Evolutionary conservation across 1,140 invertebrate species (phyloP).

Genomic region (Phocides pigmalion): DNA sequence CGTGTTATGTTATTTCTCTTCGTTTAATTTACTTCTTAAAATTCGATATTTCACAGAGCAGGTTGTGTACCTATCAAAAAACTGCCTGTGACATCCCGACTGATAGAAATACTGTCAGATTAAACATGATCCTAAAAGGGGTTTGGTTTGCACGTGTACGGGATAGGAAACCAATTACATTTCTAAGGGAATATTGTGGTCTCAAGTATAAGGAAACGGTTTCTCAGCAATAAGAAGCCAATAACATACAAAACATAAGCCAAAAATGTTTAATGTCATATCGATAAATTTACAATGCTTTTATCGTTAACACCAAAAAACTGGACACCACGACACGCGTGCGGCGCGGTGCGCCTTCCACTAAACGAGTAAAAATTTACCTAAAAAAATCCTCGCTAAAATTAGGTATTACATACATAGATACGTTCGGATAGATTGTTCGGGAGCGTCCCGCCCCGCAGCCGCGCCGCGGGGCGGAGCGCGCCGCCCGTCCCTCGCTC

Average conservation of each 20-base stretch:
- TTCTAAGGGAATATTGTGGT: no score
- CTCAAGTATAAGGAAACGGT: conserved; percentile 2
- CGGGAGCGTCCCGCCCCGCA: conserved; percentile 35
- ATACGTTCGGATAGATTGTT: conserved; percentile 68
- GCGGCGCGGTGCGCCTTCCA: conserved; percentile 51
- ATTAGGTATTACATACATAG: conserved; percentile 69
- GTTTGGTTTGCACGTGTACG: no score
- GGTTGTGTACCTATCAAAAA: no score
- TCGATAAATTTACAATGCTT: conserved; percentile 81
- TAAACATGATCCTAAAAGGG: no score
- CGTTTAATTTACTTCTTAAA: no score
- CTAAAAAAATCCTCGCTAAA: conserved; percentile 78
- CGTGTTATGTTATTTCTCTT: no score
- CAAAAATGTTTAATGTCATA: conserved; percentile 83
- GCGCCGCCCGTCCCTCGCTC: not conserved
- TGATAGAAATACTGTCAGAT: no score
- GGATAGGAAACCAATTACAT: no score
- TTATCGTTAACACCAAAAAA: conserved; percentile 74
- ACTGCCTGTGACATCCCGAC: no score
- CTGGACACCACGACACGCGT: conserved; percentile 67
- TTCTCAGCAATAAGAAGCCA: conserved; percentile 53
- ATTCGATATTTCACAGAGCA: no score
- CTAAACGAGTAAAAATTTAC: conserved; percentile 79
- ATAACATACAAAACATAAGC: conserved; percentile 82
- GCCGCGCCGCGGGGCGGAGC: conserved; percentile 15